phyloP scores from a whole-genome alignment of 2,797 vertebrate genomes.

The Karalla daura region DNA sequence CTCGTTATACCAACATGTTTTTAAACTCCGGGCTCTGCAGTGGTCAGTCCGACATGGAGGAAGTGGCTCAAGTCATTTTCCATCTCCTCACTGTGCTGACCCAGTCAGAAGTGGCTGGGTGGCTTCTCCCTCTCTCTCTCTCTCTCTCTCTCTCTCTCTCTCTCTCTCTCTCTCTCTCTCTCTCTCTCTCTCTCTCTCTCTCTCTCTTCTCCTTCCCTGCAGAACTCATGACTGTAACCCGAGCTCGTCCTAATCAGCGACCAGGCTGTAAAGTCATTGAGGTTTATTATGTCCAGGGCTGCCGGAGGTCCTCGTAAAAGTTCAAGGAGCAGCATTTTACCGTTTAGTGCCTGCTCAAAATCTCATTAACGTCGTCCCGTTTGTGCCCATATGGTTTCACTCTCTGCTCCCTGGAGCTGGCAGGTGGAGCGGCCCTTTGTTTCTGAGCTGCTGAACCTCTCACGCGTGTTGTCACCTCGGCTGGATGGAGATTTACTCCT shows the following conservation, averaged over 20 bases:
- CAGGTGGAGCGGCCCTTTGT: background rate
- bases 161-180: background rate
- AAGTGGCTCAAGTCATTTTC: conserved; percentile 15
- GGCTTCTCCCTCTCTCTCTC: background rate
- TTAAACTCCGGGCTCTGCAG: background rate
- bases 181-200: too few relatives aligned
- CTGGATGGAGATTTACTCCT: conserved; percentile 24
- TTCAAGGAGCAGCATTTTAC: conserved; percentile 37
- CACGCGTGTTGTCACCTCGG: conserved; percentile 6
- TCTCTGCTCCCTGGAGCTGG: conserved; percentile 5
- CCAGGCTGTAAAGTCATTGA: conserved; percentile 52
- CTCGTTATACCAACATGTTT: background rate
- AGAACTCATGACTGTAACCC: conserved; percentile 30
- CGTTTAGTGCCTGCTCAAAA: conserved; percentile 54
- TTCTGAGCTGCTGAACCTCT: background rate
- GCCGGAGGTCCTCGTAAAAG: conserved; percentile 52
- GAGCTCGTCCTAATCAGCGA: conserved; percentile 32
- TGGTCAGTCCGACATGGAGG: background rate
- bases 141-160: background rate
- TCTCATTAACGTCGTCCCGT: conserved; percentile 44
- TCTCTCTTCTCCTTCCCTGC: background rate
- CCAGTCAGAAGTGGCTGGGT: background rate
- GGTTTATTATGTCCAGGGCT: conserved; percentile 36
- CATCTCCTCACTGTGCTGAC: conserved; percentile 31
- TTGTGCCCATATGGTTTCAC: conserved; percentile 54